Percentiles rank a stretch among this genome's conserved stretches.
phyloP scores from a whole-genome alignment of 2,113 vertebrate species.

The Coreoperca whiteheadi region DNA sequence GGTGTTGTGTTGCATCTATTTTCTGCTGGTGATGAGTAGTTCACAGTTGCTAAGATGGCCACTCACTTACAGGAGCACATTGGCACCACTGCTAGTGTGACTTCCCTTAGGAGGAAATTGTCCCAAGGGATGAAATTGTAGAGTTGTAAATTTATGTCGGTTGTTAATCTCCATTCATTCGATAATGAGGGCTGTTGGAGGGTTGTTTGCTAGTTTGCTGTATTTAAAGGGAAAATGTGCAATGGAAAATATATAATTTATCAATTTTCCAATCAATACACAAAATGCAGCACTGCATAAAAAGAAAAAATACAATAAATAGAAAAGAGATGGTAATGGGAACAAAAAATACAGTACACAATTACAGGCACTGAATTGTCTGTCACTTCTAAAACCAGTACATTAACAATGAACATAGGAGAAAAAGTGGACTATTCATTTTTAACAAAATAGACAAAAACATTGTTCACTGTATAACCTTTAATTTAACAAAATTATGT shows the following conservation, averaged over 20 bases:
- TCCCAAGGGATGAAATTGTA: constrained; percentile 2
- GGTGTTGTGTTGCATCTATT: constrained; percentile 84
- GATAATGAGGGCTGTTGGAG: not conserved
- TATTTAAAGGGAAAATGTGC: constrained; percentile 6
- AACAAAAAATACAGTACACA: not conserved
- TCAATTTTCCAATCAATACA: not conserved
- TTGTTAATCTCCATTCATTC: constrained; percentile 18
- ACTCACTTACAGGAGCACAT: constrained; percentile 43
- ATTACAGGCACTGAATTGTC: not conserved
- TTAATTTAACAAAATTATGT: not conserved
- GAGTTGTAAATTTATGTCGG: constrained; percentile 19
- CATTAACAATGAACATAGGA: not conserved
- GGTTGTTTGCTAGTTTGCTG: constrained; percentile 3
- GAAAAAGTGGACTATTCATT: not conserved
- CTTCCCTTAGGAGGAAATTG: constrained; percentile 48
- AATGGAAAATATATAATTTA: not conserved
- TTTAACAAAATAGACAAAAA: constrained; percentile 1
- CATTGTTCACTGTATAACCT: not conserved
- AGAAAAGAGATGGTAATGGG: not conserved
- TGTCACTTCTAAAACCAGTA: not conserved
- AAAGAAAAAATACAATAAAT: not conserved
- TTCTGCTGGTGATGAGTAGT: constrained; percentile 81
- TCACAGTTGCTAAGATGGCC: constrained; percentile 70
- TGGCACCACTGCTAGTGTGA: constrained; percentile 40
- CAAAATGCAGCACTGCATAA: not conserved